These are phyloP conservation scores for Meliscaeva auricollis DNA, from an alignment of 2,888 invertebrate species.

Conservation along the genomic window DNA sequence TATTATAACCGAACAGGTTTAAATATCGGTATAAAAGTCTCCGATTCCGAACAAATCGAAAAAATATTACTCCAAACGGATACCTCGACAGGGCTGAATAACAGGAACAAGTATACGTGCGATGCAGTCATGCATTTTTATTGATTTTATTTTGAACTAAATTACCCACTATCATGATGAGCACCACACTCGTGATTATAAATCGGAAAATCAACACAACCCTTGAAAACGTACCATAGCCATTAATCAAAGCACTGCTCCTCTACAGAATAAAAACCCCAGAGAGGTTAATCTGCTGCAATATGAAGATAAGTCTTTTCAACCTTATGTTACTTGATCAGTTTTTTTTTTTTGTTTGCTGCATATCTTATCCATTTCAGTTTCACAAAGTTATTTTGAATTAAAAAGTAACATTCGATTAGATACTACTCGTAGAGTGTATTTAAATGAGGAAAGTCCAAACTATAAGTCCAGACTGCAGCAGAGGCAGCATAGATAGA, in stretches of 20 bases:
- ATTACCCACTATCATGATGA: neutral
- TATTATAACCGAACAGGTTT: too few relatives aligned
- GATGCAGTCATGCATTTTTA: too few relatives aligned
- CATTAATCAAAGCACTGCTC: neutral
- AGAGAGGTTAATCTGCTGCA: neutral
- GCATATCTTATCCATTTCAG: neutral
- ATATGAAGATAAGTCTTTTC: neutral
- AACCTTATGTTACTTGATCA: neutral
- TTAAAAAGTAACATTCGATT: neutral
- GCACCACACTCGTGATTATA: neutral
- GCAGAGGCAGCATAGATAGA: neutral
- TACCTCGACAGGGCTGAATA: too few relatives aligned
- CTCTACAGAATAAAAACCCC: neutral
- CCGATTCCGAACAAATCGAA: too few relatives aligned
- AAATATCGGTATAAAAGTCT: too few relatives aligned
- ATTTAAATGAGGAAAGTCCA: slow-evolving; percentile 27
- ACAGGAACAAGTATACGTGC: too few relatives aligned
- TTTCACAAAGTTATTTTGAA: slow-evolving; percentile 3
- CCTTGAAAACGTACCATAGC: neutral
- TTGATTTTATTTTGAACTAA: neutral
- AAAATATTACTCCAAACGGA: too few relatives aligned
- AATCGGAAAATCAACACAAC: neutral
- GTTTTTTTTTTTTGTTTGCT: neutral
- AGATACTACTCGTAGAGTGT: neutral
- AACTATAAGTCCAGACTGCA: neutral